Base-by-base conservation (phyloP, 2,113 vertebrate species). In the Ceyx margarethae region DNA sequence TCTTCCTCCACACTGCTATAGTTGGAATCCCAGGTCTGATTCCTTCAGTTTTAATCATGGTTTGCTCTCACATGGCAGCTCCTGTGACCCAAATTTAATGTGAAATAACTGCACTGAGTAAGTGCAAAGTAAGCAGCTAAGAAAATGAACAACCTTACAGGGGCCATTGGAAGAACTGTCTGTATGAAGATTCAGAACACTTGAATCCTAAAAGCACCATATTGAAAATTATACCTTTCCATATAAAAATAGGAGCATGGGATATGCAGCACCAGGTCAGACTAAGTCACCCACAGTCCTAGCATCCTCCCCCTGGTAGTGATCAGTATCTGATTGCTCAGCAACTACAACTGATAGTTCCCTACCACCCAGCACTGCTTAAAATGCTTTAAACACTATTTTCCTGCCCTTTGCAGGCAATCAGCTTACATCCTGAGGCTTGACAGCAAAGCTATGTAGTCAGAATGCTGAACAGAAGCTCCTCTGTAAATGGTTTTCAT, bases 331-430 rank as follows among this genome's bases (percentile, higher is more conserved):
- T 16, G 15, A 87, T 40, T 79, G 50, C 45, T 79, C 77, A 74
- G 72, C 43, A 87, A 40, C 35, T 42, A 62, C 13, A 82, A 23
- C 29, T 28, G 37, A 22, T 71, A 71, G 84, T 74, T 81, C 62
- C 66, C 53, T 71, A 48, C 51, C 48, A 29, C 26, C 29, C 45
- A 89, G 40, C 16, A 17, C 68, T 69, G 53, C 33, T 66, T 90
- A 51, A 91, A 90, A 76, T 76, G 78, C 53, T 85, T 91, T 45
- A 68, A 87, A 81, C 35, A n/a, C 20, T 42, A 5, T 72, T 94
- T 93, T 72, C 57, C 90, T 94, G 87, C 90, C 56, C 67, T 91
- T 86, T 91, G 75, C 84, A 72, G 13, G 68, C 74, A 89, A 91
- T 48, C 74, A 85, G 64, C 73, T 78, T 84, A 73, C 56, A 85